Evolutionary conservation across 2,888 invertebrate species (phyloP).

Genomic region (Apantesis nais): DNA sequence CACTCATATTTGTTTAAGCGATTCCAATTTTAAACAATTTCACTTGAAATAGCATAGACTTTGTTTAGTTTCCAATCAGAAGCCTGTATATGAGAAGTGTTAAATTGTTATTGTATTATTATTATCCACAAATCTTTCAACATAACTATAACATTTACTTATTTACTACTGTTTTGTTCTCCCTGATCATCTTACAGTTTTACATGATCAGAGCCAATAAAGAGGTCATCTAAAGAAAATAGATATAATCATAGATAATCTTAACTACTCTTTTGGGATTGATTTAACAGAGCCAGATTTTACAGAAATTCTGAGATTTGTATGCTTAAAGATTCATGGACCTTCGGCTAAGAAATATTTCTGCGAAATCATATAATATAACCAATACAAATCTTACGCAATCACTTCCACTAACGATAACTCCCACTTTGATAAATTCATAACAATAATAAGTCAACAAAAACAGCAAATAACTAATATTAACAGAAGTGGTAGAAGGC

Average conservation of each 20-base stretch:
- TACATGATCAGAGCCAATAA: background rate
- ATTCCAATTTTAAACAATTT: background rate
- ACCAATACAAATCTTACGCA: background rate
- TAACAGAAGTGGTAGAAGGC: too few species aligned
- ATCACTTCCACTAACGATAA: background rate
- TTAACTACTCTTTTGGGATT: background rate
- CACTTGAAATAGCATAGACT: background rate
- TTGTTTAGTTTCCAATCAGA: background rate
- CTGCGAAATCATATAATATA: background rate
- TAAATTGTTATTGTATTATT: background rate
- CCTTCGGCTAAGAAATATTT: background rate
- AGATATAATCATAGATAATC: too few species aligned
- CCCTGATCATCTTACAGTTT: background rate
- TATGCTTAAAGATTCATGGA: background rate
- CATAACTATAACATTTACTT: background rate
- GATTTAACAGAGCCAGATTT: background rate
- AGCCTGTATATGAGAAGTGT: background rate
- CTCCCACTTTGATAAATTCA: background rate
- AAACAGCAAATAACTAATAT: too few species aligned
- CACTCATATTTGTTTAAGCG: background rate
- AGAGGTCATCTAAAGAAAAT: too few species aligned
- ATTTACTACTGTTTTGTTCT: background rate
- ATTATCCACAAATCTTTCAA: too few species aligned
- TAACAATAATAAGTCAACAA: too few species aligned
- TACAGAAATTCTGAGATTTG: slow-evolving; percentile 1